A percentile compares a stretch with the other conserved stretches of the same genome.
Conservation (phyloP, 1,140 invertebrate genomes). For the Drosophila paulistorum region DNA sequence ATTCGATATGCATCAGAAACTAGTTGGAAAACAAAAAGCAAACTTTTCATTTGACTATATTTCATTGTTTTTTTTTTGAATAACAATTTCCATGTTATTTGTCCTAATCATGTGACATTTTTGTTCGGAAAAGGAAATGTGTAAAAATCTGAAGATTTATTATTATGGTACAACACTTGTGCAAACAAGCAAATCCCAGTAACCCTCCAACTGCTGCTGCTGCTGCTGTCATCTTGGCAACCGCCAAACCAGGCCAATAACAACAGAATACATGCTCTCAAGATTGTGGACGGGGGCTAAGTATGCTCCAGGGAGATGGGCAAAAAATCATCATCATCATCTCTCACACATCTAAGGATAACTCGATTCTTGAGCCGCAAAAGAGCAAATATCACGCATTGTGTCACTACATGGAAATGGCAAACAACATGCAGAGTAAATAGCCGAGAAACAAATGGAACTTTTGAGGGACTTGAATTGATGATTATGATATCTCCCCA, state of each 20-base stretch:
- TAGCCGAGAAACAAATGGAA: slow-evolving; percentile 9
- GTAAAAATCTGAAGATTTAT: slow-evolving; percentile 54
- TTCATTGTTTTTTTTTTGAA: background rate
- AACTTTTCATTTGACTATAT: slow-evolving; percentile 9
- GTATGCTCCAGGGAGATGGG: slow-evolving; percentile 46
- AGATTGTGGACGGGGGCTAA: slow-evolving; percentile 20
- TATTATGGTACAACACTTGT: slow-evolving; percentile 50
- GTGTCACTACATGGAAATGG: slow-evolving; percentile 26
- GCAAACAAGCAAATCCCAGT: slow-evolving; percentile 61
- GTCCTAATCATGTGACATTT: slow-evolving; percentile 13
- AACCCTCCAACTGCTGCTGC: background rate
- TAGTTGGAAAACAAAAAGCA: background rate
- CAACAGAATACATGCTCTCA: slow-evolving; percentile 35
- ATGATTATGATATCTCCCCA: slow-evolving; percentile 79
- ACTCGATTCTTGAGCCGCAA: slow-evolving; percentile 54
- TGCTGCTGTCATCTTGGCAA: too few relatives aligned
- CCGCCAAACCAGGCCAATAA: background rate
- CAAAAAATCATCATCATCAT: background rate
- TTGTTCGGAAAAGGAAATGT: slow-evolving; percentile 1
- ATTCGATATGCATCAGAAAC: background rate
- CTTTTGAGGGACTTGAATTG: slow-evolving; percentile 57
- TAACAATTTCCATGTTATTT: slow-evolving; percentile 9
- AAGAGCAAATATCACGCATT: slow-evolving; percentile 72
- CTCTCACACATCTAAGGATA: slow-evolving; percentile 23
- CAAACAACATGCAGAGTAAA: too few relatives aligned